Conservation (phyloP, 2,113 vertebrate species). For the Chrysochloris asiatica region DNA sequence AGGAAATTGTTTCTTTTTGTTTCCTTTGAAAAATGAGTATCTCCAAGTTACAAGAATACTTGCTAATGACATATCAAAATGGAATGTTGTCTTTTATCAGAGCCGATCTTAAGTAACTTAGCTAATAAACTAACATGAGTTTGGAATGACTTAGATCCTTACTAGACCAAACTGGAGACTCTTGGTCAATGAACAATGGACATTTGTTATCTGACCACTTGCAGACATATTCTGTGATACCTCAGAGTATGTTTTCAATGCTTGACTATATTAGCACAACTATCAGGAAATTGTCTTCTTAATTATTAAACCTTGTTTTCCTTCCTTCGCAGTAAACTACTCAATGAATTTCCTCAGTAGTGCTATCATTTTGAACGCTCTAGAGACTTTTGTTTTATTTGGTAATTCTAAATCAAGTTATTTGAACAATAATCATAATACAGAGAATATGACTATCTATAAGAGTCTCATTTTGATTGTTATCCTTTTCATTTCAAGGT, state of each 20-base stretch:
- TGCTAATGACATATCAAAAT: conserved; percentile 22
- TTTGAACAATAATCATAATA: neutral
- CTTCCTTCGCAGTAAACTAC: neutral
- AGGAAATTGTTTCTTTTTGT: neutral
- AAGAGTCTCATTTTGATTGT: neutral
- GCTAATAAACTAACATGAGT: neutral
- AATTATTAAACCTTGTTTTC: neutral
- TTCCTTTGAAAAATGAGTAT: neutral
- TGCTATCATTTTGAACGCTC: neutral
- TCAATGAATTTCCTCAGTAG: neutral
- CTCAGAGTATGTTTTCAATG: neutral
- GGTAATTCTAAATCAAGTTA: neutral
- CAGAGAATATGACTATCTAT: neutral
- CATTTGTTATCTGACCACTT: neutral
- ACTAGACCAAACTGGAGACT: neutral
- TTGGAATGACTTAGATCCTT: neutral
- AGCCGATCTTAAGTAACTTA: neutral
- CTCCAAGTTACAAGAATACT: neutral
- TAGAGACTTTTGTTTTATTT: neutral
- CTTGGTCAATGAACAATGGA: neutral
- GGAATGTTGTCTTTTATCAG: neutral
- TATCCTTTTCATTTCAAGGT: neutral
- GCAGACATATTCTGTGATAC: neutral
- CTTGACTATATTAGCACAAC: neutral
- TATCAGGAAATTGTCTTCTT: neutral